Evolutionary conservation across 2,113 vertebrate genomes (phyloP).

Genomic region (Sardina pilchardus): DNA sequence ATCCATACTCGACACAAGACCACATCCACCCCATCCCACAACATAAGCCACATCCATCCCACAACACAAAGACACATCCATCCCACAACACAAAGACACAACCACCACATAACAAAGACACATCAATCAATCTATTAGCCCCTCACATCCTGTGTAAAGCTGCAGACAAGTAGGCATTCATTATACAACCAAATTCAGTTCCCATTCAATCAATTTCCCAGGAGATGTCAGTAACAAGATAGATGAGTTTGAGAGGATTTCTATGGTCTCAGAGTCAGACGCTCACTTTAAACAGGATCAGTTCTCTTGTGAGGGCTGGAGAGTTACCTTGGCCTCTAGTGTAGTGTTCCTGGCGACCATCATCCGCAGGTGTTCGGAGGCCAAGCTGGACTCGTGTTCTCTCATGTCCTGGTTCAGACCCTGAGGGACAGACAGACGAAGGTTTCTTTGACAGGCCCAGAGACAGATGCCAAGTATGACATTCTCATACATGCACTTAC

Average conservation of each 20-base stretch:
- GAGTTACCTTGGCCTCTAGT: slow-evolving; percentile 87
- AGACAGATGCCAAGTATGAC: not conserved
- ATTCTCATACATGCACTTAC: too few species aligned
- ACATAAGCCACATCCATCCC: not conserved
- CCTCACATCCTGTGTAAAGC: too few species aligned
- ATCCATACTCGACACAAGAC: not conserved
- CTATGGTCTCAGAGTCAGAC: too few species aligned
- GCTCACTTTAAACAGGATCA: too few species aligned
- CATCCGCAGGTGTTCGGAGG: slow-evolving; percentile 89
- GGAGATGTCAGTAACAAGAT: too few species aligned
- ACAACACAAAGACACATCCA: not conserved
- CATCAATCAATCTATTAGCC: too few species aligned
- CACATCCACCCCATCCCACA: not conserved
- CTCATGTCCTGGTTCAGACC: slow-evolving; percentile 92
- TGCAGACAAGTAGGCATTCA: too few species aligned
- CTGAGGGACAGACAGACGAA: slow-evolving; percentile 59
- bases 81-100: not conserved
- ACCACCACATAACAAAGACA: not conserved
- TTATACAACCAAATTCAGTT: too few species aligned
- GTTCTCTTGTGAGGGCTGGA: too few species aligned
- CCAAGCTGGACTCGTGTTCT: slow-evolving; percentile 87
- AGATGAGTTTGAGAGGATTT: too few species aligned
- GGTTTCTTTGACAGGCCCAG: not conserved
- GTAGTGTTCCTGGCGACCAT: slow-evolving; percentile 86
- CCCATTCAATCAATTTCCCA: too few species aligned